These are phyloP conservation scores for Eupristina koningsbergeri DNA, from an alignment of 1,140 invertebrate genomes.

Conservation along the genomic window DNA sequence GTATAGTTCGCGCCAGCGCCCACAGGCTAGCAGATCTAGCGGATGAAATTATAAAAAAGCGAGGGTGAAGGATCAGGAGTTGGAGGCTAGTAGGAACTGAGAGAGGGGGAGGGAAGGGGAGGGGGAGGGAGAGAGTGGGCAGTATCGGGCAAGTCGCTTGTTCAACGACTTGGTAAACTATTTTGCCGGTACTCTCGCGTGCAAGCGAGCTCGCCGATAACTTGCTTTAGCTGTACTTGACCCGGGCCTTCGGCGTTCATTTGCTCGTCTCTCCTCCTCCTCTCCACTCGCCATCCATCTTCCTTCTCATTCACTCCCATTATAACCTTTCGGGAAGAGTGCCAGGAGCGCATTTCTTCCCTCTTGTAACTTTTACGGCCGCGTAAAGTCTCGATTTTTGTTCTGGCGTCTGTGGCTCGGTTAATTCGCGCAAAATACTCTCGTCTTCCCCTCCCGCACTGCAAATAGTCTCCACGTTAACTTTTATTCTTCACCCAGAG, in stretches of 20 bases:
- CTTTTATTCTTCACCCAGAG: conserved; percentile 34
- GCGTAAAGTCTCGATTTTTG: conserved; percentile 65
- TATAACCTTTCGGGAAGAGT: conserved; percentile 63
- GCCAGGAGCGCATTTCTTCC: conserved; percentile 47
- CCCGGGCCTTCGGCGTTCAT: conserved; percentile 23
- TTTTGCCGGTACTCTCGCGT: conserved; percentile 55
- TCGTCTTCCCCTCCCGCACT: not conserved
- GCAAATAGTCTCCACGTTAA: not conserved
- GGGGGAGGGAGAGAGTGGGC: conserved; percentile 11
- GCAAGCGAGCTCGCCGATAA: conserved; percentile 20
- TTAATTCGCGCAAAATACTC: conserved; percentile 62
- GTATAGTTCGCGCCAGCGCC: not conserved
- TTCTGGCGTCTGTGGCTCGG: conserved; percentile 53
- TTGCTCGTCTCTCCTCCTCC: conserved; percentile 24
- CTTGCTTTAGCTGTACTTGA: conserved; percentile 35
- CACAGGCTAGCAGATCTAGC: conserved; percentile 1
- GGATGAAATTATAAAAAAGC: conserved; percentile 34
- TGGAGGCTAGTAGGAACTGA: not conserved
- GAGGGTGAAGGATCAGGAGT: not conserved
- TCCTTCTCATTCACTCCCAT: conserved; percentile 47
- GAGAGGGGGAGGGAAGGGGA: not conserved
- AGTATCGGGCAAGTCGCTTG: conserved; percentile 59
- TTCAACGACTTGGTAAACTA: conserved; percentile 70
- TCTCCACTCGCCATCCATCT: conserved; percentile 9
- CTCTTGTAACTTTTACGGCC: conserved; percentile 67